Evolutionary conservation across 2,113 vertebrate genomes (phyloP), one percentile per base, ranked within the genome.

Genomic region (Dendrocopos noguchii): DNA sequence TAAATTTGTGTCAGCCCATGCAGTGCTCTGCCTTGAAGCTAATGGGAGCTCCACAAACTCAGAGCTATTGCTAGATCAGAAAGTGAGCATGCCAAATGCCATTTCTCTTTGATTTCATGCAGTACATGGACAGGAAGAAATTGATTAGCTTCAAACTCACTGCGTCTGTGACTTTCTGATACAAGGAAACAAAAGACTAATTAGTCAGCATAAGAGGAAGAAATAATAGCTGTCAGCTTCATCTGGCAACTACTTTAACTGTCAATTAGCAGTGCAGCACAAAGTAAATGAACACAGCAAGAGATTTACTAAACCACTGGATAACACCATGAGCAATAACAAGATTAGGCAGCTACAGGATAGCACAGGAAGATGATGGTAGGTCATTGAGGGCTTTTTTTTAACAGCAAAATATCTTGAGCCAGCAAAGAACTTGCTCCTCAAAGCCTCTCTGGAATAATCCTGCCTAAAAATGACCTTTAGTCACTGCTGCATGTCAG

Each of bases 121-220:
- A 94, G 77, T 71, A 94, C 76, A 72, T 57, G 81, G 93, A 94
- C 6, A 95, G 68, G 81, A 95, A 92, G 68, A 76, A 95, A 93
- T 91, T 88, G 82, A 95, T 93, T 87, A 93, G 87, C 91, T 94
- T 95, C 81, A 94, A 93, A 96, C 91, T 97, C 93, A 95, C 96
- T 93, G 86, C 39, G 92, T 93, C 88, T 95, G 94, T 94, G 91
- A 95, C 91, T 96, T 93, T 95, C 91, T 95, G 89, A 95, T 86
- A 95, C 66, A 80, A 93, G 85, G 91, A 94, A 96, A 97, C 94
- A 96, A 92, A 93, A 95, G 86, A 80, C 93, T 95, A 90, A 91
- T 96, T 93, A 94, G 94, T 90, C 74, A 95, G 83, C 74, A 90
- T 78, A 91, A 31, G n/a, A 87, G 77, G 80, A 94, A 93, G 91